Conservation (phyloP, 2,888 invertebrate genomes). For the Drosophila glabriapex region DNA sequence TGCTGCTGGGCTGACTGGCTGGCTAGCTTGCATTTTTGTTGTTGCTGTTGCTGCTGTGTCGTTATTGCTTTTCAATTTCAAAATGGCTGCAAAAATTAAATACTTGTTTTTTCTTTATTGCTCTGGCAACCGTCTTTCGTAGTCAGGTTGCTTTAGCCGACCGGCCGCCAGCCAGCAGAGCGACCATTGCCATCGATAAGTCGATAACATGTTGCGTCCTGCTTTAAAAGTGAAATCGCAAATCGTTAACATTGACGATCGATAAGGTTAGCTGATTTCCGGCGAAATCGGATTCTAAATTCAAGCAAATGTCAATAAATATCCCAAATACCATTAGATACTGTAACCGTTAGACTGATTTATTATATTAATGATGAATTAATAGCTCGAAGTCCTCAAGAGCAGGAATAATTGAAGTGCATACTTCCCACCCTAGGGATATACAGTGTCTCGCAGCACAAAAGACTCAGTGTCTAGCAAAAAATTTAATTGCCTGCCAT, state of each 20-base stretch:
- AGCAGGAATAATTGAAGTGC: neutral
- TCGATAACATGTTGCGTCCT: slow-evolving; percentile 43
- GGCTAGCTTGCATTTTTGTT: slow-evolving; percentile 57
- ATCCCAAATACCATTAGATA: neutral
- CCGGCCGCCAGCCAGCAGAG: neutral
- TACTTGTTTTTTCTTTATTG: slow-evolving; percentile 57
- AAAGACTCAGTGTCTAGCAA: too few relatives aligned
- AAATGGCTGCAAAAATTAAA: slow-evolving; percentile 65
- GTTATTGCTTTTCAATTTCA: slow-evolving; percentile 66
- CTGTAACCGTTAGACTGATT: neutral
- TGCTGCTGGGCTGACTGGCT: slow-evolving; percentile 13
- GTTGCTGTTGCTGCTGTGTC: slow-evolving; percentile 44
- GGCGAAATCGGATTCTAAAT: slow-evolving; percentile 5
- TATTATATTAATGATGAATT: neutral
- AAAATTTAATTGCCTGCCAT: too few relatives aligned
- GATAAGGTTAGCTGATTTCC: slow-evolving; percentile 4
- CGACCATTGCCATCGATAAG: slow-evolving; percentile 40
- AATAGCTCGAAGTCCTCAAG: neutral
- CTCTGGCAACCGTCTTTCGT: slow-evolving; percentile 26
- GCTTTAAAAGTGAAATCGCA: slow-evolving; percentile 37
- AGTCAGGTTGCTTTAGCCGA: slow-evolving; percentile 39
- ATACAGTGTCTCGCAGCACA: too few relatives aligned
- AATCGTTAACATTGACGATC: neutral
- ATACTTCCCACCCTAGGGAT: neutral
- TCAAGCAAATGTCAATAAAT: neutral